A percentile compares a stretch with the other conserved stretches of the same genome.
phyloP scores from a whole-genome alignment of 2,797 vertebrate species.

The Enteromius unitaeniatus region DNA sequence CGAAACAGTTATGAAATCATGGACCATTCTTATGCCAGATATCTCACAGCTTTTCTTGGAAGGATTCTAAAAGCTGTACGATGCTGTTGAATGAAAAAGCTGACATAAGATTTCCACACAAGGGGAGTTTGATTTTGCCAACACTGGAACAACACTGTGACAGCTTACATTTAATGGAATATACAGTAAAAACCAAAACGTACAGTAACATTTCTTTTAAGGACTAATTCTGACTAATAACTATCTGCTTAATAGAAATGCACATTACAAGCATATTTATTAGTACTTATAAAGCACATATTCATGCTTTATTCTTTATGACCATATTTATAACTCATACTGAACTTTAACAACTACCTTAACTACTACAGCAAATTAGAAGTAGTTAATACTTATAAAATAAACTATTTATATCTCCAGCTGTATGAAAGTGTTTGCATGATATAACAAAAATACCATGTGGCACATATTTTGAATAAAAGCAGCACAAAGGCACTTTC shows the following conservation, averaged over 20 bases:
- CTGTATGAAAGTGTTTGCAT: not conserved
- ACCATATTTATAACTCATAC: not conserved
- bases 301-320: not conserved
- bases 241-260: not conserved
- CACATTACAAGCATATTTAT: not conserved
- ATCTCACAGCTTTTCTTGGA: conserved; percentile 28
- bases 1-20: conserved; percentile 24
- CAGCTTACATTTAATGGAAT: not conserved
- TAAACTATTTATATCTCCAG: conserved; percentile 1
- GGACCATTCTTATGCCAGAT: not conserved
- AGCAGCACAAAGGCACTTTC: not conserved
- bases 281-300: not conserved
- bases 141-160: not conserved
- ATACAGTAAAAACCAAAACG: not conserved
- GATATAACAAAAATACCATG: not conserved
- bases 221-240: not conserved
- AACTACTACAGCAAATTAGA: not conserved
- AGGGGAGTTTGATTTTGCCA: conserved; percentile 3
- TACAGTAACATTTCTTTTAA: not conserved
- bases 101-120: conserved; percentile 29
- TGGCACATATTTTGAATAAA: not conserved
- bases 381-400: not conserved
- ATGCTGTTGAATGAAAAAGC: conserved; percentile 15
- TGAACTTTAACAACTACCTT: not conserved
- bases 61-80: not conserved